A percentile compares a stretch with the other conserved stretches of the same genome.
These are phyloP conservation scores for Dynastes tityus DNA, from an alignment of 2,888 invertebrate genomes.

Conservation along the genomic window DNA sequence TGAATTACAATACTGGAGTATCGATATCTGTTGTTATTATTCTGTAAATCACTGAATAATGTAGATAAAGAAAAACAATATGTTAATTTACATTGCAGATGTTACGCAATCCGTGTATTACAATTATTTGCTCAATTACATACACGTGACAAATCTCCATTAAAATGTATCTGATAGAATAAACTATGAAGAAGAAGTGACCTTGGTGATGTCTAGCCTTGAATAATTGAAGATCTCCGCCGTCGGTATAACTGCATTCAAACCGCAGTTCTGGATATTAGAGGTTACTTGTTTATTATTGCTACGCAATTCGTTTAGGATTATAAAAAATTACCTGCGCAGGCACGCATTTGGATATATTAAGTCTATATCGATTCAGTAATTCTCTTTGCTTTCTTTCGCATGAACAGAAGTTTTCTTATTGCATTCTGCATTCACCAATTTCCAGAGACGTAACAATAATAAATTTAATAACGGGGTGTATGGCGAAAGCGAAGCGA, in stretches of 20 bases:
- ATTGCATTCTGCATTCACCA: neutral
- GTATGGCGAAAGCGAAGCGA: neutral
- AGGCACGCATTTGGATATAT: neutral
- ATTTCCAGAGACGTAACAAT: neutral
- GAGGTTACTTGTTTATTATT: conserved; percentile 28
- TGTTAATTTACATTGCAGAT: neutral
- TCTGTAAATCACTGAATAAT: neutral
- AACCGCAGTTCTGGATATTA: conserved; percentile 27
- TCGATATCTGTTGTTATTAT: neutral
- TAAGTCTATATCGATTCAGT: neutral
- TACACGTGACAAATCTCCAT: conserved; percentile 26
- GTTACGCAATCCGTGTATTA: neutral
- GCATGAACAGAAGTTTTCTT: neutral
- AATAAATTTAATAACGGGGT: neutral
- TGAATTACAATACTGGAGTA: no score
- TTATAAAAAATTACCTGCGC: neutral
- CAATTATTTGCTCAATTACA: conserved; percentile 32
- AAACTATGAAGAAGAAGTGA: conserved; percentile 1
- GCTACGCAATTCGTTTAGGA: conserved; percentile 3
- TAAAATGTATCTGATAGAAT: neutral
- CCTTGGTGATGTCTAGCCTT: conserved; percentile 38
- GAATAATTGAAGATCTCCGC: conserved; percentile 37
- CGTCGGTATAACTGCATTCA: conserved; percentile 22
- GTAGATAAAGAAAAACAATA: neutral
- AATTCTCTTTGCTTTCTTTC: neutral